phyloP scores from a whole-genome alignment of 2,797 vertebrate genomes.

The Bucorvus abyssinicus region DNA sequence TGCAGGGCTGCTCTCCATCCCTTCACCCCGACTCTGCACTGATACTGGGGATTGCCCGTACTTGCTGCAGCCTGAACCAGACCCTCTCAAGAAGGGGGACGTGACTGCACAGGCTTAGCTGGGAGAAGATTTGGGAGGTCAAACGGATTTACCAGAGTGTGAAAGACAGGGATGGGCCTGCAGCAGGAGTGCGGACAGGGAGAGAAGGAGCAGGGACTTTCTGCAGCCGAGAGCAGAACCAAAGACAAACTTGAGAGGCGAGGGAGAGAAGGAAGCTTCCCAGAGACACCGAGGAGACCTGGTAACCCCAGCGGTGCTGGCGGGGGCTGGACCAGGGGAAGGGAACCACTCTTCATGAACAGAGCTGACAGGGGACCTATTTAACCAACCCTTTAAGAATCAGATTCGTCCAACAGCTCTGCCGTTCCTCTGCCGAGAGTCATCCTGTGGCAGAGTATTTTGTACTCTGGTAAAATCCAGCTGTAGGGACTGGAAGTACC shows the following conservation, averaged over 20 bases:
- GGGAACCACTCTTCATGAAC: neutral
- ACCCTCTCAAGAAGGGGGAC: neutral
- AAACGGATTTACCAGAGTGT: neutral
- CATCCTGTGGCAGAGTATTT: neutral
- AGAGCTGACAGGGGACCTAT: neutral
- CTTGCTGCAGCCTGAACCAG: neutral
- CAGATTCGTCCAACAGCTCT: neutral
- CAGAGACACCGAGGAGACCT: neutral
- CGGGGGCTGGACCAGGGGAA: neutral
- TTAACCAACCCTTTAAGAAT: neutral
- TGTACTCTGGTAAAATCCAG: neutral
- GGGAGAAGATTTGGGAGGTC: neutral
- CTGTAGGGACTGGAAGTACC: neutral
- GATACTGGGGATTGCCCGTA: neutral
- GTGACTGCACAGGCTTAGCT: neutral
- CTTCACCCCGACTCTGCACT: neutral
- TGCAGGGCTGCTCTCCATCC: neutral
- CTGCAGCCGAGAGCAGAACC: neutral
- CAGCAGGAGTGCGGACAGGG: neutral
- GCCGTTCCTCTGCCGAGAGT: neutral
- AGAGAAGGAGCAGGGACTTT: neutral
- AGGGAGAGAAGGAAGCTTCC: neutral
- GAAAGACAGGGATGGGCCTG: neutral
- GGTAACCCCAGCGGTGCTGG: neutral
- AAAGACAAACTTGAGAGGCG: neutral